Evolutionary conservation across 2,888 invertebrate species (phyloP), one percentile per base, ranked within the genome.

Genomic region (Candidula unifasciata): DNA sequence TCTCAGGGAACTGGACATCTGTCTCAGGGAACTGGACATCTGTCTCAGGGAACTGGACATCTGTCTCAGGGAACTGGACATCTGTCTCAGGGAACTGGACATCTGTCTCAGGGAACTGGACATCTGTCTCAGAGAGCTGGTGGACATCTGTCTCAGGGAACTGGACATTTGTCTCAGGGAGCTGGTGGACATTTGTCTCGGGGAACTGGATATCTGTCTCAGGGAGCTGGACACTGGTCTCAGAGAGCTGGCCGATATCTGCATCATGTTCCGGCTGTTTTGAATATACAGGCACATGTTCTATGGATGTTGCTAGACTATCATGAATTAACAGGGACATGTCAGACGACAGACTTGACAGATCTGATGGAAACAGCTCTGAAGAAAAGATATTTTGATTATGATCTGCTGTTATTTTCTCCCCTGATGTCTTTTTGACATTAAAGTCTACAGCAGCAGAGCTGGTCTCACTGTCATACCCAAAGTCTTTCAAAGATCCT

Each of bases 331-430:
- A 13, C 3, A 73, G 44, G 13, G 73, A 73, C 6, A 21, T 8
- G 35, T 44, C 73, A 73, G 73, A 73, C 3, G n/a, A 44, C 27
- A 73, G 27, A 52, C 73, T 73, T 52, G 73, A n/a, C 6, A 60
- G 13, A n/a, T 52, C n/a, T 27, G 52, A 73, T n/a, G 52, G n/a
- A 35, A 69, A 35, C 35, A 35, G 69, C 69, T 69, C 69, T 37
- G 35, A 35, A 27, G 69, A 69, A 69, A 69, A 37, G 21, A 69
- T 21, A 69, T 69, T 69, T 69, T 69, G 69, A 69, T 69, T 69
- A 18, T 52, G 74, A 52, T 54, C 74, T 44, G 52, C 27, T 27
- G 6, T 27, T 74, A 52, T 24, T 69, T 69, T 69, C 35, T 37
- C 35, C 18, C 3, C 3, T 35, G 69, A 69, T 35, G 35, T 37